These are phyloP conservation scores for Tapirus terrestris DNA, from an alignment of 2,113 vertebrate genomes.

Conservation along the genomic window DNA sequence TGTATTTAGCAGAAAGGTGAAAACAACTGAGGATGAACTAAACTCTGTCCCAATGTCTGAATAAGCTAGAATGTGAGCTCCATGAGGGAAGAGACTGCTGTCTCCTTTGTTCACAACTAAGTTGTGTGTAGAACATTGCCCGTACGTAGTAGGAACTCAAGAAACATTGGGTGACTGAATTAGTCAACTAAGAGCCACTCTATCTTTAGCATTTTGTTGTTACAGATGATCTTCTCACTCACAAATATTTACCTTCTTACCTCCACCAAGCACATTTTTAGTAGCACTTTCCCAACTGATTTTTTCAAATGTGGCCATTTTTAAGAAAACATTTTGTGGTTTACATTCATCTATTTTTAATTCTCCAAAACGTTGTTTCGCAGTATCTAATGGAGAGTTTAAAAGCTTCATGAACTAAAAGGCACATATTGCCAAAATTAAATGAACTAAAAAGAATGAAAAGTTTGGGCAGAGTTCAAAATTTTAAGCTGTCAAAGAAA, in stretches of 20 bases:
- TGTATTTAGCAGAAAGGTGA: neutral
- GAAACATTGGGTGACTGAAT: neutral
- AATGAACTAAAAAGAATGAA: conserved; percentile 44
- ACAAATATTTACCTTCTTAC: neutral
- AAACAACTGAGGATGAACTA: conserved; percentile 1
- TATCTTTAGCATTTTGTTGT: neutral
- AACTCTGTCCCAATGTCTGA: neutral
- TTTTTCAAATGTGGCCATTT: neutral
- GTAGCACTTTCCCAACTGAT: neutral
- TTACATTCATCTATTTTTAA: conserved; percentile 61
- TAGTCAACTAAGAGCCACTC: neutral
- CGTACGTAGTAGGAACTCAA: neutral
- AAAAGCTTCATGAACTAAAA: conserved; percentile 49
- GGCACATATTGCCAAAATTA: conserved; percentile 58
- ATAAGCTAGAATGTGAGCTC: neutral
- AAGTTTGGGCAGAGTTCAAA: conserved; percentile 62
- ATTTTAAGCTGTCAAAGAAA: conserved; percentile 39
- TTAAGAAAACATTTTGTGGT: conserved; percentile 33
- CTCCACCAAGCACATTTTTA: neutral
- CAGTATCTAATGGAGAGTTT: conserved; percentile 1
- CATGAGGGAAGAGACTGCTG: neutral
- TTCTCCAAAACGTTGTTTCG: conserved; percentile 12
- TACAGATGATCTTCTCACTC: neutral
- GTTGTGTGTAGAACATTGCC: neutral
- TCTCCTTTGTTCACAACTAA: neutral